phyloP scores from a whole-genome alignment of 2,797 vertebrate genomes.

The Sebastolobus alascanus region DNA sequence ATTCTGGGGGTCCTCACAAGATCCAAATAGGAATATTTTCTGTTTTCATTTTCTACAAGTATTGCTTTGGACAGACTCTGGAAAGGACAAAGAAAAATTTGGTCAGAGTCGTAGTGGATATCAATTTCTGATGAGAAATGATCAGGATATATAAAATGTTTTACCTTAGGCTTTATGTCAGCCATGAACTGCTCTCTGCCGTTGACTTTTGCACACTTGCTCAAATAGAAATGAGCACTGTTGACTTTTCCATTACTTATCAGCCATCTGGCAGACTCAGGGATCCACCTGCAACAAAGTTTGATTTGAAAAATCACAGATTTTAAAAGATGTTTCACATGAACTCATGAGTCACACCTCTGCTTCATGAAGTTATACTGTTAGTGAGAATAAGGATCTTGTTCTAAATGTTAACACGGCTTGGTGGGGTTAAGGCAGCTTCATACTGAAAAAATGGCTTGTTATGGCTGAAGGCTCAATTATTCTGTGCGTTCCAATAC shows the following conservation, averaged over 20 bases:
- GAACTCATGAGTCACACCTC: not conserved
- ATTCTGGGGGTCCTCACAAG: constrained; percentile 88
- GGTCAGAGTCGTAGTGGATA: not conserved
- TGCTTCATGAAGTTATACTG: too few species aligned
- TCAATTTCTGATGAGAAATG: not conserved
- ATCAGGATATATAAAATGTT: not conserved
- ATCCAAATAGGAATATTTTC: constrained; percentile 87
- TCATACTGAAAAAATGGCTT: not conserved
- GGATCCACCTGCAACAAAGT: constrained; percentile 70
- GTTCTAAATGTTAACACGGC: too few species aligned
- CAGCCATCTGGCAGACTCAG: constrained; percentile 82
- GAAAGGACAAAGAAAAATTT: constrained; percentile 10
- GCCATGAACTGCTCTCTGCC: constrained; percentile 62
- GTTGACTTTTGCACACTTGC: constrained; percentile 74
- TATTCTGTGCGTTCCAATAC: not conserved
- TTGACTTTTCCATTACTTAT: constrained; percentile 72
- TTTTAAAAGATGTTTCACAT: not conserved
- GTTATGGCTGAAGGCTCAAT: not conserved
- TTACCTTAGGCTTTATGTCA: constrained; percentile 76
- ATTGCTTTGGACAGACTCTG: constrained; percentile 68
- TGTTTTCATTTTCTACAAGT: constrained; percentile 60
- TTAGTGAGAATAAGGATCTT: too few species aligned
- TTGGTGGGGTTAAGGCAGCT: too few species aligned
- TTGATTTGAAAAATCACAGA: not conserved
- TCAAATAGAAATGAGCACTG: constrained; percentile 73